Base-by-base conservation (phyloP, 2,113 vertebrate species). In the Lanius collurio region DNA sequence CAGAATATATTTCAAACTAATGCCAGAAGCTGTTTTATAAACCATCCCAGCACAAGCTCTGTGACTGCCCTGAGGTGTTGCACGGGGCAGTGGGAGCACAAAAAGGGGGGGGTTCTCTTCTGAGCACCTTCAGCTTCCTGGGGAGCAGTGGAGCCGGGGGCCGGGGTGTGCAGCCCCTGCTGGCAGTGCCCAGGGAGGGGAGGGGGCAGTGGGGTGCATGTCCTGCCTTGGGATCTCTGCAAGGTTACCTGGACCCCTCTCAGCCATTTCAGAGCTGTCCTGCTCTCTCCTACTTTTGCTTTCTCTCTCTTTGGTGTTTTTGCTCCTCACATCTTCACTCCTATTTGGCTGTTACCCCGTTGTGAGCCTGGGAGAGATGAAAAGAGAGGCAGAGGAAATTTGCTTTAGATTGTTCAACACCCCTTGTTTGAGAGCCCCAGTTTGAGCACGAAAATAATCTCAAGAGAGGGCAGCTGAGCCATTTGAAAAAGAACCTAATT, bases 391-490 rank as follows among this genome's bases (percentile, higher is more conserved):
- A 28, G 57, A 69, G 47, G 24, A 73, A 75, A 86, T 68, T 85
- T 69, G 44, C 80, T 90, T 69, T 47, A 46, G 26, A 33, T 76
- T 0, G 0, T 44, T 24, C 24, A 33, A 21, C 30, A 75, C 23
- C 56, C 74, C 33, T 76, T 65, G 78, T 33, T 84, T 3, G 4
- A 82, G 82, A 87, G 60, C 42, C 42, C 46, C 88, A 37, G 75
- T 73, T 33, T 76, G 76, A 94, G 63, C 41, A 46, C 49, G 71
- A 86, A 90, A 95, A 93, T 53, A 74, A 70, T 60, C 71, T 90
- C 57, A 33, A 92, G 78, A 89, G 87, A 86, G 89, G 94, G 67
- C 93, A 95, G 93, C 89, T 96, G 96, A 95, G 68, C 79, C 49
- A 11, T 77, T 77, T 90, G 57, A 62, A 49, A n/a, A 85, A 80